These are phyloP conservation scores for Peromyscus eremicus DNA, from an alignment of 2,797 vertebrate species.

Conservation along the genomic window DNA sequence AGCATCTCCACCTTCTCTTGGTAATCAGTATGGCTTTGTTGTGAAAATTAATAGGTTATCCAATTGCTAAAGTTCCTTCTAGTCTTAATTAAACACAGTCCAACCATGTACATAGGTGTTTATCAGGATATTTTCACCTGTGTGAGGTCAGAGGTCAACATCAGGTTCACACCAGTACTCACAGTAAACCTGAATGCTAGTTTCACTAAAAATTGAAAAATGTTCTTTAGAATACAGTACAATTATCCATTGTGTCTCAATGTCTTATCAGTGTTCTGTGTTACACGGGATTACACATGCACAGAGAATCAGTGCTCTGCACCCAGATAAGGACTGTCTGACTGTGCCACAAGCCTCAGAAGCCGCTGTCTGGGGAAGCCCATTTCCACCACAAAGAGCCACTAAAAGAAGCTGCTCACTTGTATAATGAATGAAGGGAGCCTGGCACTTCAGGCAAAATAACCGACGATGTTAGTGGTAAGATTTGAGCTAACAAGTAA, in stretches of 20 bases:
- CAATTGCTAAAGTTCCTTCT: neutral
- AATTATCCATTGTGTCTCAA: neutral
- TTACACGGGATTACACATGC: neutral
- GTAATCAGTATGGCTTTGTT: neutral
- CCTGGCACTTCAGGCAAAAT: neutral
- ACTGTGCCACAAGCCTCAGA: neutral
- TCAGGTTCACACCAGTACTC: neutral
- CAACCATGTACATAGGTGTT: neutral
- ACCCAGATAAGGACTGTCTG: rapidly evolving
- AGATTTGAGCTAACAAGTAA: neutral
- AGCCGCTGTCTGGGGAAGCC: neutral
- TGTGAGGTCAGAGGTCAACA: neutral
- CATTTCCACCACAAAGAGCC: neutral
- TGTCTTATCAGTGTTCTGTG: neutral
- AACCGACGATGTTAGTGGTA: neutral
- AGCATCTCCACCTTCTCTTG: neutral
- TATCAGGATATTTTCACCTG: neutral
- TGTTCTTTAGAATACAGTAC: neutral
- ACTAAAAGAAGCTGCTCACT: neutral
- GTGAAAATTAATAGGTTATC: neutral
- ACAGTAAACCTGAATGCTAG: neutral
- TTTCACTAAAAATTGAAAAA: neutral
- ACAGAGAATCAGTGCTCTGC: neutral
- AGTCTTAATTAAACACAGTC: neutral
- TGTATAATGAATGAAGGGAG: neutral